A percentile compares a stretch with the other conserved stretches of the same genome.
phyloP scores from a whole-genome alignment of 2,888 invertebrate species.

The Odontomyia ornata region DNA sequence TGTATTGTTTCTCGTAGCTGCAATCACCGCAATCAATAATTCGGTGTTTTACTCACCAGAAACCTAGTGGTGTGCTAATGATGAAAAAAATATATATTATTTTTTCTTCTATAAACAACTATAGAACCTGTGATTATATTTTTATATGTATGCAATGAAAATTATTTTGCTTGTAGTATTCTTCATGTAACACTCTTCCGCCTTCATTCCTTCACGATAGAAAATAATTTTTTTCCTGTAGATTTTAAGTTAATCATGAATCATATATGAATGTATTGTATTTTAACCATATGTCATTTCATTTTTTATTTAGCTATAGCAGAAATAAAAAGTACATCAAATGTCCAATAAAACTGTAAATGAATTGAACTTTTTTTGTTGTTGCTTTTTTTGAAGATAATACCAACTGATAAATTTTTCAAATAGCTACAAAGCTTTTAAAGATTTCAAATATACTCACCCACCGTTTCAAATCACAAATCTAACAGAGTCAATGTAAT shows the following conservation, averaged over 20 bases:
- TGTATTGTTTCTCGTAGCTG: not conserved
- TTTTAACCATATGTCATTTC: constrained; percentile 1
- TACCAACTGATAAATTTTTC: no score
- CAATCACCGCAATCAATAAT: not conserved
- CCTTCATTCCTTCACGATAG: not conserved
- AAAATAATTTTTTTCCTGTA: constrained; percentile 4
- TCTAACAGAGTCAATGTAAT: no score
- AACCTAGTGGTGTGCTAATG: not conserved
- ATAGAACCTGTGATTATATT: constrained; percentile 39
- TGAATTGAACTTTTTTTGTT: not conserved
- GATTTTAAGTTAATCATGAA: constrained; percentile 27
- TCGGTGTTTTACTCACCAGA: not conserved
- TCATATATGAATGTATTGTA: constrained; percentile 11
- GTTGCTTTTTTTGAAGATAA: no score
- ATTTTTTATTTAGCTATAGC: constrained; percentile 19
- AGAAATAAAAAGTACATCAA: constrained; percentile 18
- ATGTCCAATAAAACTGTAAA: constrained; percentile 30
- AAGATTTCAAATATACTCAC: no score
- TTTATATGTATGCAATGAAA: constrained; percentile 12
- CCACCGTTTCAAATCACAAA: no score
- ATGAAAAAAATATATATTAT: not conserved
- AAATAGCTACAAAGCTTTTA: no score
- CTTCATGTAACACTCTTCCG: not conserved
- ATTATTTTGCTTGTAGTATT: constrained; percentile 5
- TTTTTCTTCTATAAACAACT: constrained; percentile 13